phyloP scores from a whole-genome alignment of 1,140 invertebrate genomes.

The Pinna nobilis region DNA sequence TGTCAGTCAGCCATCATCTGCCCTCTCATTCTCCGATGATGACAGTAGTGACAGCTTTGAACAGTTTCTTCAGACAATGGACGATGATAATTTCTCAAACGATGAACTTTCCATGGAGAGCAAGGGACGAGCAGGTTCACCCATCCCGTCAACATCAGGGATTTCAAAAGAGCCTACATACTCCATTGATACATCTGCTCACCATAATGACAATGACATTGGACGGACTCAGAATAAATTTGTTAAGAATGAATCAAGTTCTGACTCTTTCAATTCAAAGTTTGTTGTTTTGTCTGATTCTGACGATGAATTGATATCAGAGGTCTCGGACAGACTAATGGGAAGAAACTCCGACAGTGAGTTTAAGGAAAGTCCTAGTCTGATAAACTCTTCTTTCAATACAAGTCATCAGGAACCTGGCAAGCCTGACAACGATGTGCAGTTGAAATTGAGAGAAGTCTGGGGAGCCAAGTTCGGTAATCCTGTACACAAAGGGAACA shows the following conservation, averaged over 20 bases:
- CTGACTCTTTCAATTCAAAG: constrained; percentile 32
- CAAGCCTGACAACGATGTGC: constrained; percentile 9
- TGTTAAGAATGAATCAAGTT: neutral
- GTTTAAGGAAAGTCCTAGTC: neutral
- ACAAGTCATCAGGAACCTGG: neutral
- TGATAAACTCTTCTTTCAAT: neutral
- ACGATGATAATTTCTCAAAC: constrained; percentile 8
- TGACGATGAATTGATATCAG: neutral
- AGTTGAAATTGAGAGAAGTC: constrained; percentile 20
- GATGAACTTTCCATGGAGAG: neutral
- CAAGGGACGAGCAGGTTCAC: neutral
- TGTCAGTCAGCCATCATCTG: neutral
- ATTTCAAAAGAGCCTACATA: neutral
- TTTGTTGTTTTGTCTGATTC: neutral
- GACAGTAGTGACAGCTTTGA: neutral
- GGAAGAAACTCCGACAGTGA: neutral
- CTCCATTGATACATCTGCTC: neutral
- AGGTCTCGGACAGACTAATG: neutral
- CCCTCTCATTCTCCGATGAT: neutral
- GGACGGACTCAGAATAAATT: neutral
- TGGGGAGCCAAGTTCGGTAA: constrained; percentile 18
- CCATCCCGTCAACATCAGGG: neutral
- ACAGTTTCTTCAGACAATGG: neutral
- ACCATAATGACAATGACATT: neutral
- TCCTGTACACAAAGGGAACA: neutral